Percentiles rank a stretch among this genome's conserved stretches.
These are phyloP conservation scores for Mastigias papua DNA, from an alignment of 30 jellyfish, hydroid and myxozoan genomes.

Conservation along the genomic window DNA sequence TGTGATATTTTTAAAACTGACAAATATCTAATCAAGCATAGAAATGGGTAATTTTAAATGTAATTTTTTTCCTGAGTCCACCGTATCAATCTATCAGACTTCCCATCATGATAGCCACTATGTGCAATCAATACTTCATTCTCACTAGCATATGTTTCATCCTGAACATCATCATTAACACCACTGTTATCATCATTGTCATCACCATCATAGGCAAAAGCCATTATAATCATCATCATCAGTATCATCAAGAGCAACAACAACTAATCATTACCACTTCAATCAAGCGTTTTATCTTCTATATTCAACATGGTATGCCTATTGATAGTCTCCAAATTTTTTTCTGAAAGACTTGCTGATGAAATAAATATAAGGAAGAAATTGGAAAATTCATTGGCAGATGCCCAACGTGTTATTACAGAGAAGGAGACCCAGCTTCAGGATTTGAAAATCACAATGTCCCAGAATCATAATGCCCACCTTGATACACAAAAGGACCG, in stretches of 20 bases:
- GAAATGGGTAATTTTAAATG: too few relatives aligned
- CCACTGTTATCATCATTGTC: neutral
- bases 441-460: conserved; percentile 78
- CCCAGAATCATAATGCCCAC: conserved; percentile 96
- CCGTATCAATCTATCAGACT: too few relatives aligned
- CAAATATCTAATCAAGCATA: too few relatives aligned
- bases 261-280: neutral
- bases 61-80: too few relatives aligned
- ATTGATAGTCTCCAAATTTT: neutral
- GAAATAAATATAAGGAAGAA: conserved; percentile 75
- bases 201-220: neutral
- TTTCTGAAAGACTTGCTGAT: conserved; percentile 70
- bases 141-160: neutral
- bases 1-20: too few relatives aligned
- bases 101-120: neutral
- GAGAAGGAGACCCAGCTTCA: conserved; percentile 81
- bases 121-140: neutral
- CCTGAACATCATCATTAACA: neutral
- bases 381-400: conserved; percentile 92
- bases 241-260: neutral
- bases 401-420: conserved; percentile 88
- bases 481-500: conserved; percentile 88
- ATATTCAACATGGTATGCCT: neutral
- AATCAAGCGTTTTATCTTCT: neutral
- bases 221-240: neutral